Evolutionary conservation across 2,888 invertebrate genomes (phyloP), one percentile per base, ranked within the genome.

Genomic region (Andrena trimmerana): DNA sequence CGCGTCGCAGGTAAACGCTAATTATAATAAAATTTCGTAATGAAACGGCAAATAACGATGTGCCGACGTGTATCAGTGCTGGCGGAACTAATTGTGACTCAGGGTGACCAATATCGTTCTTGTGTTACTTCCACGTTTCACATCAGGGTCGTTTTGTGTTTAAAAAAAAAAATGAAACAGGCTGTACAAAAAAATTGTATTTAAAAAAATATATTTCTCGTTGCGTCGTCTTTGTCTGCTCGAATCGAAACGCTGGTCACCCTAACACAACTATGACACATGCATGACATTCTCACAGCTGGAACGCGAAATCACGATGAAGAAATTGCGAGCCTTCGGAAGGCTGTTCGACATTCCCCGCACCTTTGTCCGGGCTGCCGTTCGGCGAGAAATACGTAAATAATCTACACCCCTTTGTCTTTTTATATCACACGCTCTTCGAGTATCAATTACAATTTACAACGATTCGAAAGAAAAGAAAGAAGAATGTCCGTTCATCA

Each of bases 361-460:
- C 6, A 2, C 50, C 48, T 59, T 50, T n/a, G 20, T 50, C 62
- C 48, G 31, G 29, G 50, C 59, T 42, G 16, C 50, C 62, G 29
- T 33, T 31, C 54, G 50, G 33, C 48, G 68, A 75, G 36, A 75
- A 65, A 50, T 59, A 57, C 33, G 10, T 13, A 42, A 63, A 65
- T 63, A 75, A n/a, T 60, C 54, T 66, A 79, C 54, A 27, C 31
- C 10, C 20, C 63, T 80, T 71, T 80, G 62, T 82, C 76, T 82
- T 80, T 42, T 80, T 67, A 74, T 67, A 80, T 80, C 50, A 70
- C 74, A 67, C 13, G 63, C 50, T 71, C 66, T 36, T 62, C 57
- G 36, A 75, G 31, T 63, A 78, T 48, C 29, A 20, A 68, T 71
- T 52, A 76, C 31, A 70, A 63, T 59, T 29, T 36, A 42, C 42